Conservation (phyloP, 2,113 vertebrate species). For the Lutjanus erythropterus region DNA sequence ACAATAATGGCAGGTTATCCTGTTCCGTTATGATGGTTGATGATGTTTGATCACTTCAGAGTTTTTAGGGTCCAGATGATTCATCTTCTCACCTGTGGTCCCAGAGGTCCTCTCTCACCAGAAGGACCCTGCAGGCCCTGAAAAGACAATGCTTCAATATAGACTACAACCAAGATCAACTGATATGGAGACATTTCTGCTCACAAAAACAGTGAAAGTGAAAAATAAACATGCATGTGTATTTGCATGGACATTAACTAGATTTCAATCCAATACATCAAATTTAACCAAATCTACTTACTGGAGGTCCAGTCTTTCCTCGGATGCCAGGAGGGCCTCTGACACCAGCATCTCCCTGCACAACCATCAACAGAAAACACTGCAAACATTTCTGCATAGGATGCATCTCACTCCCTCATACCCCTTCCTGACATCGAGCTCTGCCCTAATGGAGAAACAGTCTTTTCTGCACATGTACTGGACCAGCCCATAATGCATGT, state of each 20-base stretch:
- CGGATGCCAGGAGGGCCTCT: conserved; percentile 76
- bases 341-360: conserved; percentile 84
- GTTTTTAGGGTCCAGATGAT: neutral
- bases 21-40: neutral
- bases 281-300: conserved; percentile 54
- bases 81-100: conserved; percentile 80
- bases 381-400: too few species aligned
- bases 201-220: neutral
- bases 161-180: neutral
- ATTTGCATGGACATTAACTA: neutral
- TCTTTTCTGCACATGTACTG: too few species aligned
- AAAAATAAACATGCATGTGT: neutral
- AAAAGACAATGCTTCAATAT: neutral
- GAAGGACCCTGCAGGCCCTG: conserved; percentile 83
- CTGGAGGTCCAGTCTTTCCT: conserved; percentile 83
- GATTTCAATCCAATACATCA: neutral
- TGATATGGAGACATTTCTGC: neutral
- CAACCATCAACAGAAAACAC: conserved; percentile 16
- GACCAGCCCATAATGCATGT: too few species aligned
- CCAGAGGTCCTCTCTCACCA: conserved; percentile 81
- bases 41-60: neutral
- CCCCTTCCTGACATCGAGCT: too few species aligned
- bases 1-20: too few species aligned
- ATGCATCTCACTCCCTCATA: too few species aligned
- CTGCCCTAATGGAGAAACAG: too few species aligned